These are phyloP conservation scores for Dufourea novaeangliae DNA, from an alignment of 1,140 invertebrate genomes.

Conservation along the genomic window DNA sequence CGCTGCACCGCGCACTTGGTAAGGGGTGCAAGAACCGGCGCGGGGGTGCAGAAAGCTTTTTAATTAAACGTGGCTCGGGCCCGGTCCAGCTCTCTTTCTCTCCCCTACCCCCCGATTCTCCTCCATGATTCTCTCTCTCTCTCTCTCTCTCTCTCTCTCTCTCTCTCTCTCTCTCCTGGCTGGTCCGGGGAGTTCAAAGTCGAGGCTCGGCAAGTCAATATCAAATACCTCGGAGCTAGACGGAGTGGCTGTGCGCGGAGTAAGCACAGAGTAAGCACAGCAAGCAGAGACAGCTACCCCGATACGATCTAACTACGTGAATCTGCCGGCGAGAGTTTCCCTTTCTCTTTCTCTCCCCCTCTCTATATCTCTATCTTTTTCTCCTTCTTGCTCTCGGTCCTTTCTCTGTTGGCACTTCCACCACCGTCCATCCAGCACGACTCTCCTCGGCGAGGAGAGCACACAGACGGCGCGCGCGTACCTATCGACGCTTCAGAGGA, in stretches of 20 bases:
- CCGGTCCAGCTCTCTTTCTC: slow-evolving; percentile 48
- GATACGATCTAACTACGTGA: slow-evolving; percentile 65
- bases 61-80: slow-evolving; percentile 78
- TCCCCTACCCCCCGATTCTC: not conserved
- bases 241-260: slow-evolving; percentile 69
- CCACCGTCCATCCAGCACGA: slow-evolving; percentile 24
- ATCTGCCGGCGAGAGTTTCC: slow-evolving; percentile 52
- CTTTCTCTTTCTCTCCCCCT: slow-evolving; percentile 21
- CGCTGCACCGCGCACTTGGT: slow-evolving; percentile 17
- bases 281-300: slow-evolving; percentile 66
- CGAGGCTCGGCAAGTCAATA: slow-evolving; percentile 80
- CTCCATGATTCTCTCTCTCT: slow-evolving; percentile 9
- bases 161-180: slow-evolving; percentile 26
- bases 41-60: slow-evolving; percentile 74
- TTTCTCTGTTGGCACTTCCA: not conserved
- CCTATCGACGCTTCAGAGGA: slow-evolving; percentile 49
- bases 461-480: slow-evolving; percentile 28
- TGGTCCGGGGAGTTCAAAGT: slow-evolving; percentile 78
- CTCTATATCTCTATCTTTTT: slow-evolving; percentile 28
- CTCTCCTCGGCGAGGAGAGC: not conserved
- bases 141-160: slow-evolving; percentile 14
- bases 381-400: not conserved
- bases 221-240: slow-evolving; percentile 81
- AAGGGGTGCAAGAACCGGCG: slow-evolving; percentile 33
- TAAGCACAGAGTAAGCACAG: slow-evolving; percentile 59